Conservation (phyloP, 2,888 invertebrate genomes). For the Anarsia innoxiella region DNA sequence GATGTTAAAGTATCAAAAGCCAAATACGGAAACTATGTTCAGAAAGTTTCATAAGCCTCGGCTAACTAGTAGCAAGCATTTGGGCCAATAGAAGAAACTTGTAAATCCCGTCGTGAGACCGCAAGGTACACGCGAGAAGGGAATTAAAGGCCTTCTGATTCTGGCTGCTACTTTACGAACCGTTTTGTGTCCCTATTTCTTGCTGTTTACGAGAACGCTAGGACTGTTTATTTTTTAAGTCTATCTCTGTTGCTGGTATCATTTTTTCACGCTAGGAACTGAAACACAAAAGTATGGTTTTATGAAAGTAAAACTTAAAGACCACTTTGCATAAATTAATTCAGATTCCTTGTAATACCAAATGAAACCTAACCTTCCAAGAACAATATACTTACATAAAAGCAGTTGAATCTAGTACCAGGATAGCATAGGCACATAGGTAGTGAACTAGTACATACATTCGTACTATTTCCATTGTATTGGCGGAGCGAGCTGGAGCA, state of each 20-base stretch:
- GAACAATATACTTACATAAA: constrained; percentile 2
- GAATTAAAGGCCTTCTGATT: constrained; percentile 12
- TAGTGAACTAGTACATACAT: constrained; percentile 24
- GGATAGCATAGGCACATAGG: constrained; percentile 38
- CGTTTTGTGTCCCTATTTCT: not conserved
- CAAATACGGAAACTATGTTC: constrained; percentile 23
- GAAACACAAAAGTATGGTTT: no score
- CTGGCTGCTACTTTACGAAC: not conserved
- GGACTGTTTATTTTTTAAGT: no score
- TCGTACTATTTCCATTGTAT: constrained; percentile 52
- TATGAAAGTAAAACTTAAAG: no score
- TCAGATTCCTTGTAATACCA: no score
- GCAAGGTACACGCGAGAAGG: constrained; percentile 47
- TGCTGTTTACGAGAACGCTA: no score
- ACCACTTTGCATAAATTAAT: no score
- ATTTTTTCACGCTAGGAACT: no score
- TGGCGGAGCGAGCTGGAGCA: constrained; percentile 42
- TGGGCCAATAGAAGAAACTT: constrained; percentile 63
- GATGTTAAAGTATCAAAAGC: constrained; percentile 9
- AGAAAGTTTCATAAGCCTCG: constrained; percentile 33
- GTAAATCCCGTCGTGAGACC: constrained; percentile 56
- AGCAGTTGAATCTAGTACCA: constrained; percentile 25
- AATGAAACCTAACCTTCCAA: no score
- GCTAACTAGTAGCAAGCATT: constrained; percentile 48
- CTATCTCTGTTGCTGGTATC: no score